phyloP scores from a whole-genome alignment of 2,888 invertebrate genomes.

The Barypeithes pellucidus region DNA sequence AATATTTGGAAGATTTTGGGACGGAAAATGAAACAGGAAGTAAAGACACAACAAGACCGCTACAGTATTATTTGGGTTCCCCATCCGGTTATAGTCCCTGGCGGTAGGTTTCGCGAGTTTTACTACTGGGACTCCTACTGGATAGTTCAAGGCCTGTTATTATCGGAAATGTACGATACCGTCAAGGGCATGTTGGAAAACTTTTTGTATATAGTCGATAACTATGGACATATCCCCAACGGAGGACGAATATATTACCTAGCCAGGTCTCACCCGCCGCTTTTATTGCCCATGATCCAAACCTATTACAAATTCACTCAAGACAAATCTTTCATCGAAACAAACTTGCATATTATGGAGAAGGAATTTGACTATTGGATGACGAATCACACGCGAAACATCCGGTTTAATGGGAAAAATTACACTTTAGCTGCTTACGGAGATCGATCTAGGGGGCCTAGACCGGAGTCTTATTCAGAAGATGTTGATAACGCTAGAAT shows the following conservation, averaged over 20 bases:
- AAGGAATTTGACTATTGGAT: slow-evolving; percentile 90
- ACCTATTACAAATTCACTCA: slow-evolving; percentile 82
- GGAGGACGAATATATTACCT: slow-evolving; percentile 92
- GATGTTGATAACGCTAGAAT: slow-evolving; percentile 76
- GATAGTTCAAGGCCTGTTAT: slow-evolving; percentile 90
- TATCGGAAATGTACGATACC: slow-evolving; percentile 88
- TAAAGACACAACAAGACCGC: slow-evolving; percentile 78
- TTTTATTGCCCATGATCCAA: slow-evolving; percentile 88
- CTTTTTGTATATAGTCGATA: slow-evolving; percentile 85
- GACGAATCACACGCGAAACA: slow-evolving; percentile 78
- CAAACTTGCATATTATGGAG: slow-evolving; percentile 79
- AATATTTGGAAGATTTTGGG: slow-evolving; percentile 84
- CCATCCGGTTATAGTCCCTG: slow-evolving; percentile 91
- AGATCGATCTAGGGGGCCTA: slow-evolving; percentile 84
- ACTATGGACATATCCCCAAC: slow-evolving; percentile 89
- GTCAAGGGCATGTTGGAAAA: slow-evolving; percentile 89
- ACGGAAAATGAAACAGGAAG: slow-evolving; percentile 83
- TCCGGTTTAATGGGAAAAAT: slow-evolving; percentile 76
- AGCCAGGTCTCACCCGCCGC: slow-evolving; percentile 87
- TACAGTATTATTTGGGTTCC: slow-evolving; percentile 93
- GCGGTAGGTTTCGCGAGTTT: slow-evolving; percentile 90
- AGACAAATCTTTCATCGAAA: slow-evolving; percentile 79
- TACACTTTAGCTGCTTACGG: slow-evolving; percentile 82
- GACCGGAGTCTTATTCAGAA: slow-evolving; percentile 93
- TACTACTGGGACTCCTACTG: slow-evolving; percentile 98